These are phyloP conservation scores for Tachina grossa DNA, from an alignment of 2,888 invertebrate species.

Conservation along the genomic window DNA sequence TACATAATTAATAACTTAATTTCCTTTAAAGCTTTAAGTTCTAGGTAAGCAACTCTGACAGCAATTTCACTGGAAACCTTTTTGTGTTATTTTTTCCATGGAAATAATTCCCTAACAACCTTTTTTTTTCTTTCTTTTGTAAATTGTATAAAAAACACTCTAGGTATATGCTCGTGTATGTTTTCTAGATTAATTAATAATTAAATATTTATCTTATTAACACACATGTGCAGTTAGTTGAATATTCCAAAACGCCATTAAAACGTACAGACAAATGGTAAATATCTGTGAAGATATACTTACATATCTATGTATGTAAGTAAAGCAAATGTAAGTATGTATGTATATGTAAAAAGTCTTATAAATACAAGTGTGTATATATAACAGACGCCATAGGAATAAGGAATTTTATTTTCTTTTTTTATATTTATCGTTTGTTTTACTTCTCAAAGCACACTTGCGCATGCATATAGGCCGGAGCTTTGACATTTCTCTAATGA, in stretches of 20 bases:
- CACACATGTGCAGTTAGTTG: slow-evolving; percentile 5
- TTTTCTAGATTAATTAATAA: slow-evolving; percentile 33
- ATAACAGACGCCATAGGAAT: too few species aligned
- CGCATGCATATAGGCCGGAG: too few species aligned
- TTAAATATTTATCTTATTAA: slow-evolving; percentile 46
- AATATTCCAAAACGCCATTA: slow-evolving; percentile 6
- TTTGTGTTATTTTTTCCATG: not conserved
- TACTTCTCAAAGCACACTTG: too few species aligned
- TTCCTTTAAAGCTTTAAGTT: too few species aligned
- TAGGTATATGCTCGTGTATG: not conserved
- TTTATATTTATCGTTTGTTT: too few species aligned
- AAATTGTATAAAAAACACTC: not conserved
- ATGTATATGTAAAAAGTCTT: too few species aligned
- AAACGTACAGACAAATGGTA: not conserved
- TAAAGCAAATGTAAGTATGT: too few species aligned
- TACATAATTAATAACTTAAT: too few species aligned
- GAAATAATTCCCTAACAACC: not conserved
- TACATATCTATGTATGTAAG: too few species aligned
- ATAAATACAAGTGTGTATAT: too few species aligned
- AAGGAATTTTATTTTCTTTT: too few species aligned
- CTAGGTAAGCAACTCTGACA: not conserved
- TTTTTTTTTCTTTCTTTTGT: not conserved
- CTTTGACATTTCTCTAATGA: too few species aligned
- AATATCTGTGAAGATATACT: not conserved
- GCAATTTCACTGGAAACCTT: not conserved